Conservation (phyloP, 2,888 invertebrate genomes). For the Drosophila falleni region DNA sequence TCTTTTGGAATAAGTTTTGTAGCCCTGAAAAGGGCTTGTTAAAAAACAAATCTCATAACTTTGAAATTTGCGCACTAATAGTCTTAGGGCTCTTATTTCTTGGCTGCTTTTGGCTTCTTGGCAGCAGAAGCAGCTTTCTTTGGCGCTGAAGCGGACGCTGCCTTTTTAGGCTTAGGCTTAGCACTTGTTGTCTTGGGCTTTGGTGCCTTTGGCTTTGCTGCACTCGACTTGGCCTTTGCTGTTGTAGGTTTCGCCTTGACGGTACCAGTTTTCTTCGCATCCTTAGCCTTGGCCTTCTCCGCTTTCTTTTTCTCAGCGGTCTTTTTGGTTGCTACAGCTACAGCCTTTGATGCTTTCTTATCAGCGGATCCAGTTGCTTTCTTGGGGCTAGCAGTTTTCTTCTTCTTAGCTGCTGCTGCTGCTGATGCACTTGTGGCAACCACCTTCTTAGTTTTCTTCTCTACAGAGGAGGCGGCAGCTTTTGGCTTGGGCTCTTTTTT, state of each 20-base stretch:
- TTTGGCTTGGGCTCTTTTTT: neutral
- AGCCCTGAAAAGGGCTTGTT: conserved; percentile 33
- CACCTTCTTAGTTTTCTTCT: conserved; percentile 41
- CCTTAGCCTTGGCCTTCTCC: conserved; percentile 45
- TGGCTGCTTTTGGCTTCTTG: conserved; percentile 49
- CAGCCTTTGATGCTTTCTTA: conserved; percentile 38
- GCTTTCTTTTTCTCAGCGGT: conserved; percentile 48
- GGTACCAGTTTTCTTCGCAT: conserved; percentile 48
- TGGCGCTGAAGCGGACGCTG: conserved; percentile 24
- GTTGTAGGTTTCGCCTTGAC: conserved; percentile 47
- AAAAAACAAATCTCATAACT: conserved; percentile 6
- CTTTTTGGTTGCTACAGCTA: conserved; percentile 39
- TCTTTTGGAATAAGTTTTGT: conserved; percentile 22
- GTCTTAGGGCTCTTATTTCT: conserved; percentile 29
- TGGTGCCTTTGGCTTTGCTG: conserved; percentile 34
- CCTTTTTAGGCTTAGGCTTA: conserved; percentile 34
- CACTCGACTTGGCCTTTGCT: conserved; percentile 21
- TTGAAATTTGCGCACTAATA: conserved; percentile 10
- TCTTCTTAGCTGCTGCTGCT: conserved; percentile 23
- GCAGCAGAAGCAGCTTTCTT: conserved; percentile 32
- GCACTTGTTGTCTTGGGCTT: conserved; percentile 39
- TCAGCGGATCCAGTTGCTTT: conserved; percentile 33
- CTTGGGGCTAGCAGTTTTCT: conserved; percentile 21
- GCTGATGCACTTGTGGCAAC: neutral
- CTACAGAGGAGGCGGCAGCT: conserved; percentile 26